Evolutionary conservation across 2,797 vertebrate species (phyloP), one percentile per base, ranked within the genome.

Genomic region (Triplophysa yarkandensis): DNA sequence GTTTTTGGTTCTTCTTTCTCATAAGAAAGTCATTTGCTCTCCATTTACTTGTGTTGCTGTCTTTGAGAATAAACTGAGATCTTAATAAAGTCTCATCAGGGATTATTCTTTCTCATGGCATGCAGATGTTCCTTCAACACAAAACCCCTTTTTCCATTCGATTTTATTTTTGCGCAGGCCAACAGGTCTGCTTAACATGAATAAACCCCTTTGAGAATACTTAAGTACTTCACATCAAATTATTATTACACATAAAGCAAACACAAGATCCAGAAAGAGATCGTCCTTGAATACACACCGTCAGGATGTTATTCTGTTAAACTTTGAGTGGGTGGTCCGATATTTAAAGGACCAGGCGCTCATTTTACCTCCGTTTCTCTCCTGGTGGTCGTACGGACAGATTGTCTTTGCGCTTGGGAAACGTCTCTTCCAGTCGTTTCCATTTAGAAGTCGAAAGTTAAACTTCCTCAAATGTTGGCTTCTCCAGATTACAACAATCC

Each of bases 401-500:
- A 41, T 32, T 19, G 30, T 41, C 43, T 74, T 27, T 72, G 74
- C 41, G 60, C 70, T 77, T 72, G 74, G 80, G 78, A 79, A 77
- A 77, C 27, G 28, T 50, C 61, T 68, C 50, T 54, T 67, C 55
- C 19, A 58, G 65, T 74, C 76, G 68, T 80, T 80, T 82, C 81
- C 71, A 57, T 77, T 70, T 82, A 23, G 57, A 61, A 80, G 78
- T 76, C 62, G 69, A 76, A 63, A 74, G 76, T 73, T 67, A 50
- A 36, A 66, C 69, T 80, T 69, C 60, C 69, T 63, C 68, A 77
- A 82, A 77, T 58, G 65, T 66, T 76, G 68, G 50, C 69, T 89
- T 81, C 85, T 80, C 85, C 88, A 89, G 87, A 92, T 90, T 89
- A 90, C 87, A 90, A 88, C 88, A 88, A 90, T 91, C 85, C 88